These are phyloP conservation scores for Botia almorhae DNA, from an alignment of 2,797 vertebrate genomes.

Conservation along the genomic window DNA sequence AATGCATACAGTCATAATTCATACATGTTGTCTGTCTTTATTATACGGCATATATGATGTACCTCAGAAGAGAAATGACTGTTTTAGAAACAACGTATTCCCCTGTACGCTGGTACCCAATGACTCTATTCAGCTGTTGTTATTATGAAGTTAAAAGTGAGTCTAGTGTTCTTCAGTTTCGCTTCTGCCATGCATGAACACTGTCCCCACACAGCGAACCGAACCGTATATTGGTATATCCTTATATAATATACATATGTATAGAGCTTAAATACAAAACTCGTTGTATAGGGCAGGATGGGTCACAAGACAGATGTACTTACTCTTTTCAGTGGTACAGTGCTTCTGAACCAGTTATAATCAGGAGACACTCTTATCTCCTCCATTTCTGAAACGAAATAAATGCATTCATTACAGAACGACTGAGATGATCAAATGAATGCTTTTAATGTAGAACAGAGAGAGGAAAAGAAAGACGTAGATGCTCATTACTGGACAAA, in stretches of 20 bases:
- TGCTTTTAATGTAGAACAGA: background rate
- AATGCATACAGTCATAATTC: too few species aligned
- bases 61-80: too few species aligned
- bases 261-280: background rate
- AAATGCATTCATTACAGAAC: background rate
- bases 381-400: slow-evolving; percentile 84
- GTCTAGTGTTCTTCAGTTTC: too few species aligned
- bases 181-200: too few species aligned
- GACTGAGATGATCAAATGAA: background rate
- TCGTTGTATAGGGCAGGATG: background rate
- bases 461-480: background rate
- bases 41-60: too few species aligned
- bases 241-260: background rate
- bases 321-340: slow-evolving; percentile 95
- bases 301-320: slow-evolving; percentile 52
- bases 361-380: slow-evolving; percentile 98
- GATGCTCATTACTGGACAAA: background rate
- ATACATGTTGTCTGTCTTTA: too few species aligned
- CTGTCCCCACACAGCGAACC: too few species aligned
- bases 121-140: too few species aligned
- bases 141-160: too few species aligned
- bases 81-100: too few species aligned
- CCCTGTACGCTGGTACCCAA: too few species aligned
- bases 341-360: slow-evolving; percentile 99
- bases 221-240: too few species aligned